Base-by-base conservation (phyloP, 2,888 invertebrate species). In the Chrysolina americana region DNA sequence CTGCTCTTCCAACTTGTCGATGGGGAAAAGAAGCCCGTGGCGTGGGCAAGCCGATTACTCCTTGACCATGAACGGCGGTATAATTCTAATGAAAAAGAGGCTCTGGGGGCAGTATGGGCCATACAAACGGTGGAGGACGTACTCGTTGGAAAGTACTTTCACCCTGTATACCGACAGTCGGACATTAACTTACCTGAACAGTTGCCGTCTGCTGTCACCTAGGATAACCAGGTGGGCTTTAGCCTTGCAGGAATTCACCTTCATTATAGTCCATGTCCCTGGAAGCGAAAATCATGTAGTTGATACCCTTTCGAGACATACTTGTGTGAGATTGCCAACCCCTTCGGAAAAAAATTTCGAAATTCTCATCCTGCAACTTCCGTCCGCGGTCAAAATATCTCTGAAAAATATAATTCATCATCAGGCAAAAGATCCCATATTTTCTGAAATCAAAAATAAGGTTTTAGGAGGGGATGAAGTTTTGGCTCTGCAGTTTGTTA, bases 141-240 rank as follows among this genome's bases (percentile, higher is more conserved):
- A 63, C n/a, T 23, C 64, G 5, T 70, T 13, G 15, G n/a, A 15
- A 21, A 56, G 13, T n/a, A n/a, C n/a, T n/a, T 69, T 69, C 41
- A 59, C 59, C 21, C 41, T 70, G n/a, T 28, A 28, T 21, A 70
- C 70, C 2, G 70, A 70, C 48, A 36, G 48, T 48, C 10, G 50
- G 4, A 36, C 59, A 6, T 8, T 69, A n/a, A 41, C 56, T 1
- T 69, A 56, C 11, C 6, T 68, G 11, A 69, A 69, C 9, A 23
- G n/a, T 2, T 69, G 69, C n/a, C 41, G 56, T 13, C 17, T 64
- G 5, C 13, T 64, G 19, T 17, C 19, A 19, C 64, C 64, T 4
- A 5, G 64, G 9, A 64, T 64, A 8, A 64, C 64, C 17, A 41
- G 64, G 19, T 64, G 44, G 19, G 64, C 64, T 2, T 10, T 64